Percentiles rank a stretch among this genome's conserved stretches.
phyloP scores from a whole-genome alignment of 2,797 vertebrate species.

The Champsocephalus gunnari region DNA sequence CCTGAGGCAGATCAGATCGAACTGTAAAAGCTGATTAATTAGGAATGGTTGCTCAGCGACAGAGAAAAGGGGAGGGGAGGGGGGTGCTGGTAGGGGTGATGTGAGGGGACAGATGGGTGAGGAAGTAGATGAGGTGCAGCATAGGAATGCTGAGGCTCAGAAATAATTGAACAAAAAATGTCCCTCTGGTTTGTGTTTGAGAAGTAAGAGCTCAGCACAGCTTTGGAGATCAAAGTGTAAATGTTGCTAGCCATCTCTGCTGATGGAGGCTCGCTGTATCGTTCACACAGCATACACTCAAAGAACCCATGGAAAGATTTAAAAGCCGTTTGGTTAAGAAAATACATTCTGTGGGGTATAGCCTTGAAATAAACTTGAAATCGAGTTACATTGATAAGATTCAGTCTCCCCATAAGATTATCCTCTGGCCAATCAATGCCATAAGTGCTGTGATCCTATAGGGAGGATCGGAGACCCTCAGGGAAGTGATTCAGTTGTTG shows the following conservation, averaged over 20 bases:
- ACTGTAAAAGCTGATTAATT: conserved; percentile 85
- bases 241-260: conserved; percentile 54
- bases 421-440: not conserved
- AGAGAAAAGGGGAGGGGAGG: conserved; percentile 23
- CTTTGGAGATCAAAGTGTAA: conserved; percentile 60
- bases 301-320: conserved; percentile 14
- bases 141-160: conserved; percentile 38
- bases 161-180: conserved; percentile 35
- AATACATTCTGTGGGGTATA: not conserved
- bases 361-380: not conserved
- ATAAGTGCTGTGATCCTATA: not conserved
- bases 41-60: conserved; percentile 78
- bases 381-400: conserved; percentile 18
- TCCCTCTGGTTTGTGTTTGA: conserved; percentile 44
- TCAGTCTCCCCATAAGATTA: conserved; percentile 6
- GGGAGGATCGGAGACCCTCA: not conserved
- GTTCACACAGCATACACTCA: conserved; percentile 12
- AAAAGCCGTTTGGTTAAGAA: conserved; percentile 2
- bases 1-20: conserved; percentile 80
- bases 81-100: conserved; percentile 39
- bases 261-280: conserved; percentile 44
- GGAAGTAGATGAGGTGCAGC: conserved; percentile 37
- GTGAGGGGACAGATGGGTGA: conserved; percentile 44
- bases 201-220: conserved; percentile 31
- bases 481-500: not conserved